Conservation (phyloP, 2,888 invertebrate genomes). For the Drosophila buzzatii region DNA sequence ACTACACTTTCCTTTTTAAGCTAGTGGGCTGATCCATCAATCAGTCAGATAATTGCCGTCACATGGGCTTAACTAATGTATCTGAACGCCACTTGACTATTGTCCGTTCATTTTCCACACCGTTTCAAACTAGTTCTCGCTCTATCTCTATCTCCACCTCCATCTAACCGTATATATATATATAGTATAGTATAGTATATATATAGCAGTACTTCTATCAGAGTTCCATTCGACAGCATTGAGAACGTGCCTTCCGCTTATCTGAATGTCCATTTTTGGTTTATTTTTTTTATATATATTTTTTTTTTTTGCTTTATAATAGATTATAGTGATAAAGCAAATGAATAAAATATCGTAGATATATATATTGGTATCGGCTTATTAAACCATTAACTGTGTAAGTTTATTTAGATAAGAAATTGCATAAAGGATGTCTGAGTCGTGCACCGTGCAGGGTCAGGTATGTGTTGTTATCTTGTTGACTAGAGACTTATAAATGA, state of each 20-base stretch:
- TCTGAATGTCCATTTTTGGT: slow-evolving; percentile 27
- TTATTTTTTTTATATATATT: neutral
- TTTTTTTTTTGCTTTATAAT: slow-evolving; percentile 30
- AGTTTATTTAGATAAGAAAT: slow-evolving; percentile 7
- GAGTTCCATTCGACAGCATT: slow-evolving; percentile 2
- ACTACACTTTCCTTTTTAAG: slow-evolving; percentile 8
- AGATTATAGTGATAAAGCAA: slow-evolving; percentile 13
- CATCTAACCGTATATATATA: slow-evolving; percentile 1
- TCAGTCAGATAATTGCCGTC: slow-evolving; percentile 30
- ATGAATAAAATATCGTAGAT: slow-evolving; percentile 11
- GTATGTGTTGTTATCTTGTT: slow-evolving; percentile 13
- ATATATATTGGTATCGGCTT: slow-evolving; percentile 17
- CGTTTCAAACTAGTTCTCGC: neutral
- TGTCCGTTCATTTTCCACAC: slow-evolving; percentile 1
- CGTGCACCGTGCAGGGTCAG: slow-evolving; percentile 1
- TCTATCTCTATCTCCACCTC: neutral
- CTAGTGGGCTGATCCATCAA: slow-evolving; percentile 44
- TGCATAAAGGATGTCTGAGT: neutral
- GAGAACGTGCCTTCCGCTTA: slow-evolving; percentile 40
- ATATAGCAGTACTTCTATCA: neutral
- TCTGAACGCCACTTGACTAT: slow-evolving; percentile 30
- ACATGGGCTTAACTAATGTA: slow-evolving; percentile 45
- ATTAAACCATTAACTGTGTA: slow-evolving; percentile 20
- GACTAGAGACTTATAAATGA: neutral
- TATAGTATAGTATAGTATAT: neutral